Percentiles rank a stretch among this genome's conserved stretches.
These are phyloP conservation scores for Coptodon bakossiorum DNA, from an alignment of 2,113 vertebrate species.

Conservation along the genomic window DNA sequence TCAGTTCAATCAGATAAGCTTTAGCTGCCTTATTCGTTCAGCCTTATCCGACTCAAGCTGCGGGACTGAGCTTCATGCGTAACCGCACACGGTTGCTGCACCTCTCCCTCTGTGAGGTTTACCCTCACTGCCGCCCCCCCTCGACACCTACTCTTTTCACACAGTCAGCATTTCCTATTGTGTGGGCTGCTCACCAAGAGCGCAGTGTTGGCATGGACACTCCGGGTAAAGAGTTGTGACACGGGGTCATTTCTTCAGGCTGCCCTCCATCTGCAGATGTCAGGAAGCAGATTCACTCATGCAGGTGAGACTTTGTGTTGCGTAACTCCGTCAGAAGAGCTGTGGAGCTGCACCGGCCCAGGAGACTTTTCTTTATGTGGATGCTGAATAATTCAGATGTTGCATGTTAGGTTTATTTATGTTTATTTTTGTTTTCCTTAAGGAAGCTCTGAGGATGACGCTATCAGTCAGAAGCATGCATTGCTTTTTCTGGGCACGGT, in stretches of 20 bases:
- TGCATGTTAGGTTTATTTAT: constrained; percentile 2
- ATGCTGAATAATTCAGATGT: constrained; percentile 15
- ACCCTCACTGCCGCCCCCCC: not conserved
- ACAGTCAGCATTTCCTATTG: constrained; percentile 12
- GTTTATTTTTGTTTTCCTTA: not conserved
- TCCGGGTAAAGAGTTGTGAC: constrained; percentile 38
- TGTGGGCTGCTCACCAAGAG: constrained; percentile 18
- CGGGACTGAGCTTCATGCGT: not conserved
- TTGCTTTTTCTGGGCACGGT: not conserved
- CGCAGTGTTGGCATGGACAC: constrained; percentile 3
- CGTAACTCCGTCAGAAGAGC: constrained; percentile 7
- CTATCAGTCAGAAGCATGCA: not conserved
- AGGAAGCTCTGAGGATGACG: not conserved
- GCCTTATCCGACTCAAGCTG: not conserved
- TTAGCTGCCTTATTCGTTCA: constrained; percentile 14
- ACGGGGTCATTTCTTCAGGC: constrained; percentile 40
- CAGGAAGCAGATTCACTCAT: constrained; percentile 35
- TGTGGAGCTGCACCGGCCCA: not conserved
- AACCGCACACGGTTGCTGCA: not conserved
- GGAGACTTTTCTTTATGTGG: not conserved
- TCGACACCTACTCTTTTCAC: constrained; percentile 5
- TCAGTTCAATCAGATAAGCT: not conserved
- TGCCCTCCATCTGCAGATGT: constrained; percentile 40
- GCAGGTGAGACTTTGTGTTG: constrained; percentile 37
- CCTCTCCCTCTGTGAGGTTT: not conserved